These are phyloP conservation scores for Epistrophe eligans DNA, from an alignment of 2,888 invertebrate genomes.

Conservation along the genomic window DNA sequence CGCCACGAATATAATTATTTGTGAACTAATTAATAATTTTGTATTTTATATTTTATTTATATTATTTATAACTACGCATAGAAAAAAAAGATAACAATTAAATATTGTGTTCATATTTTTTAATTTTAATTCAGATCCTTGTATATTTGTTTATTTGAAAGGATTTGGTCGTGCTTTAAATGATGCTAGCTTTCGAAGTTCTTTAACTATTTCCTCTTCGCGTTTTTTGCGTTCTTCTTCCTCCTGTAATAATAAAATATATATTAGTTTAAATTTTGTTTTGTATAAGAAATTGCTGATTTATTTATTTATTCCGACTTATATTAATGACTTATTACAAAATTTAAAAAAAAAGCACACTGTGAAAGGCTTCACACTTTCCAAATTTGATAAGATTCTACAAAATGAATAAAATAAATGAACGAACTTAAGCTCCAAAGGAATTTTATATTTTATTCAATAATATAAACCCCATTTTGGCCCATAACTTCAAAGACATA, in stretches of 20 bases:
- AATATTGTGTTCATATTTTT: constrained; percentile 47
- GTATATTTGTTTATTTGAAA: constrained; percentile 79
- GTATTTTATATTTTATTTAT: too few species aligned
- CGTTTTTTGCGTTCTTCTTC: constrained; percentile 80
- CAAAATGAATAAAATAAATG: too few species aligned
- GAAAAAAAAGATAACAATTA: constrained; percentile 39
- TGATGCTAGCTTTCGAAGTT: constrained; percentile 81
- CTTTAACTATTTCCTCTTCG: constrained; percentile 80
- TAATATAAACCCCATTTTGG: too few species aligned
- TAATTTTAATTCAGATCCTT: constrained; percentile 44
- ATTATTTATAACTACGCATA: constrained; percentile 26
- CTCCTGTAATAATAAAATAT: constrained; percentile 78
- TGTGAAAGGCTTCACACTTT: too few species aligned
- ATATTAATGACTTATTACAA: too few species aligned
- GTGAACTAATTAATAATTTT: constrained; percentile 28
- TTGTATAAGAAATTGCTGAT: background rate
- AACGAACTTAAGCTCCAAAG: too few species aligned
- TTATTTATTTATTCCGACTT: background rate
- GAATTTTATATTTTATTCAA: too few species aligned
- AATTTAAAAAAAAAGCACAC: too few species aligned
- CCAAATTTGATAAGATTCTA: too few species aligned
- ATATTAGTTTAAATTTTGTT: background rate
- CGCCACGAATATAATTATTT: constrained; percentile 29
- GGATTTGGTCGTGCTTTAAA: constrained; percentile 84
- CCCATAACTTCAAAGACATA: too few species aligned